phyloP scores from a whole-genome alignment of 2,888 invertebrate genomes.

The Drosophila longiperda region DNA sequence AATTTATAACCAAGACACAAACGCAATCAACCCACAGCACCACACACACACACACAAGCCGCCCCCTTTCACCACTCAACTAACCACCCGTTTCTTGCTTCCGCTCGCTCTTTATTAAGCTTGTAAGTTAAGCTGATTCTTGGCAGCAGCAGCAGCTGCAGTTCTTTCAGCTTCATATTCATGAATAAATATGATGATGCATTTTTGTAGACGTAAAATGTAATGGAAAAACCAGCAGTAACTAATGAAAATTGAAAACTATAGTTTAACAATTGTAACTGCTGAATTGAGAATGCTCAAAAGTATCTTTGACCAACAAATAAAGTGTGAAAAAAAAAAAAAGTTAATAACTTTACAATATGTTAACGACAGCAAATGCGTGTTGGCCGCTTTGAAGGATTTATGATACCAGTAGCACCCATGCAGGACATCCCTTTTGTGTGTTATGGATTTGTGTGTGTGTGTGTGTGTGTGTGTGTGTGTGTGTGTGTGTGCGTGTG shows the following conservation, averaged over 20 bases:
- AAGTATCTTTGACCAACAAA: neutral
- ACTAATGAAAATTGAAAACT: constrained; percentile 39
- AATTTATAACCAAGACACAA: constrained; percentile 74
- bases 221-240: constrained; percentile 39
- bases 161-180: constrained; percentile 43
- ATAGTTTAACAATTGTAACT: neutral
- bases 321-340: constrained; percentile 6
- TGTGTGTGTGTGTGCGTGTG: constrained; percentile 41
- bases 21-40: constrained; percentile 64
- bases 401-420: constrained; percentile 56
- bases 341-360: constrained; percentile 56
- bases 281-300: neutral
- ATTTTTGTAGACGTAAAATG: constrained; percentile 26
- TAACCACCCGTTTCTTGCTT: constrained; percentile 28
- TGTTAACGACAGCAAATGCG: constrained; percentile 45
- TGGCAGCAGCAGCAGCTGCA: constrained; percentile 23
- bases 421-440: constrained; percentile 30
- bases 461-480: constrained; percentile 15
- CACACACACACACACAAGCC: constrained; percentile 19
- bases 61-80: neutral
- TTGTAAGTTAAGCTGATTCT: constrained; percentile 76
- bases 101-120: constrained; percentile 67
- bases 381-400: constrained; percentile 57
- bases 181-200: constrained; percentile 68
- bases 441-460: constrained; percentile 20